A percentile compares a stretch with the other conserved stretches of the same genome.
Evolutionary conservation across 2,113 vertebrate species (phyloP).

Genomic region (Bos indicus): DNA sequence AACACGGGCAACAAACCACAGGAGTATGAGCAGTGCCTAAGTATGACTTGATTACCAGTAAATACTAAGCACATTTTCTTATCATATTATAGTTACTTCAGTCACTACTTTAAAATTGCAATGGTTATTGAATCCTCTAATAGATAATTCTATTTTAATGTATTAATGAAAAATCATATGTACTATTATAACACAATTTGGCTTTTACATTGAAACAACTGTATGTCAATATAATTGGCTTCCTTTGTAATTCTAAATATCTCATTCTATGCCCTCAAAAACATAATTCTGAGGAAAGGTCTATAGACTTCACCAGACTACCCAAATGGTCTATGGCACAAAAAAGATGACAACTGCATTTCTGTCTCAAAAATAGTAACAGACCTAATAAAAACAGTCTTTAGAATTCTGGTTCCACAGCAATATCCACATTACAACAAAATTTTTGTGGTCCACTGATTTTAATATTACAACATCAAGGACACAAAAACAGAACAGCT

Average conservation of each 20-base stretch:
- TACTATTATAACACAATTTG: not conserved
- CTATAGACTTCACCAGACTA: not conserved
- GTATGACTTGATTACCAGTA: not conserved
- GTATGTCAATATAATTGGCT: not conserved
- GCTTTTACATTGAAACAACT: slow-evolving; percentile 4
- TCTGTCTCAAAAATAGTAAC: not conserved
- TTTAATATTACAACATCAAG: not conserved
- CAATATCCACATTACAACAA: not conserved
- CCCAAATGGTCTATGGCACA: not conserved
- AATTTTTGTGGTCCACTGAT: not conserved
- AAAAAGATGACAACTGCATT: not conserved
- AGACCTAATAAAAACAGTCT: not conserved
- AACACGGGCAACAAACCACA: not conserved
- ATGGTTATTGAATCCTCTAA: not conserved
- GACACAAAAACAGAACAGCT: not conserved
- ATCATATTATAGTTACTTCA: not conserved
- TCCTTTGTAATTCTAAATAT: not conserved
- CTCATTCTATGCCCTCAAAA: slow-evolving; percentile 18
- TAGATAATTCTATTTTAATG: not conserved
- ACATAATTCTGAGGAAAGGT: not conserved
- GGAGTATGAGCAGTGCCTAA: not conserved
- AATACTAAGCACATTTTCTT: not conserved
- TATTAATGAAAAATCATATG: not conserved
- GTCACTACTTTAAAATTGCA: slow-evolving; percentile 7
- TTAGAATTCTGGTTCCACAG: slow-evolving; percentile 18